Percentiles rank a stretch among this genome's conserved stretches.
Evolutionary conservation across 1,140 invertebrate genomes (phyloP).

Genomic region (Rhagoletis zephyria): DNA sequence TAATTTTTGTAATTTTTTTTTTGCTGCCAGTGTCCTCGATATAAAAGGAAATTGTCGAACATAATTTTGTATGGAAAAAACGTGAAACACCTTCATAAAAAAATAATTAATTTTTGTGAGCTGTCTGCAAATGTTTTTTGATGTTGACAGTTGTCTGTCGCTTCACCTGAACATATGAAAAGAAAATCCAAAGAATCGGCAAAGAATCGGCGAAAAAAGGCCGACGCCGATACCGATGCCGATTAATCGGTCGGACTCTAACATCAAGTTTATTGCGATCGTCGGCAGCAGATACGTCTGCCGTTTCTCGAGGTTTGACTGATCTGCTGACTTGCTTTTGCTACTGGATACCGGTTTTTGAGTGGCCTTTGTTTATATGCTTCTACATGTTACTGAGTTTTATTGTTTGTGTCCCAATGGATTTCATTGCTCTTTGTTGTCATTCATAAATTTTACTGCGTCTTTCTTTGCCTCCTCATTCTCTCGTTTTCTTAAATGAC

Average conservation of each 20-base stretch:
- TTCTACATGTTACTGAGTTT: conserved; percentile 30
- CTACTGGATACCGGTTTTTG: conserved; percentile 19
- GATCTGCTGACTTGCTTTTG: background rate
- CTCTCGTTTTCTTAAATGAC: background rate
- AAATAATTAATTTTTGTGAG: too few species aligned
- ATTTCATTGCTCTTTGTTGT: conserved; percentile 59
- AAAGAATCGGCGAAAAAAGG: too few species aligned
- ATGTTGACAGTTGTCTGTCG: too few species aligned
- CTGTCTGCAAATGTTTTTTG: too few species aligned
- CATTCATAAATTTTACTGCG: conserved; percentile 59
- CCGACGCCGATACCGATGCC: too few species aligned
- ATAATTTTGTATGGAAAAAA: too few species aligned
- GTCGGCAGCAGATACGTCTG: background rate
- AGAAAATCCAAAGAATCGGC: background rate
- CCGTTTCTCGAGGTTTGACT: background rate
- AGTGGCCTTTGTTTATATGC: background rate
- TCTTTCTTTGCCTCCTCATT: background rate
- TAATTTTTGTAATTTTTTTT: too few species aligned
- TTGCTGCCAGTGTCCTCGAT: too few species aligned
- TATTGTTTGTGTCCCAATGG: conserved; percentile 54
- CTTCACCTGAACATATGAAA: background rate
- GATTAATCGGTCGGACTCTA: too few species aligned
- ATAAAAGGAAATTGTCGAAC: too few species aligned
- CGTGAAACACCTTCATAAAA: too few species aligned
- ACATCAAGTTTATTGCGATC: background rate